A percentile compares a stretch with the other conserved stretches of the same genome.
These are phyloP conservation scores for Lasioglossum baleicum DNA, from an alignment of 1,140 invertebrate genomes.

Conservation along the genomic window DNA sequence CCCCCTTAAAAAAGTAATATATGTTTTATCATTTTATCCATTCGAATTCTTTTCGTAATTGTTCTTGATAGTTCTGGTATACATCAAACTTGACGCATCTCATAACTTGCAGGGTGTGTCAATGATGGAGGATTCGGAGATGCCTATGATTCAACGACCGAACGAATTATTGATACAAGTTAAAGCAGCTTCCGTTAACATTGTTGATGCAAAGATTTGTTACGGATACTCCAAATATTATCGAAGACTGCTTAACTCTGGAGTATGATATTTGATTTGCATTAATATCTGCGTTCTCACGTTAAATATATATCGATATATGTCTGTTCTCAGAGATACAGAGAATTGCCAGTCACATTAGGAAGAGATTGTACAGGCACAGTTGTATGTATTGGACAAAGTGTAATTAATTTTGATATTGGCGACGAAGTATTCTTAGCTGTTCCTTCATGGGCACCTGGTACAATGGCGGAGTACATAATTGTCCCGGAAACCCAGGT, in stretches of 20 bases:
- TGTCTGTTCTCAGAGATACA: slow-evolving; percentile 57
- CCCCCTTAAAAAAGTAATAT: too few relatives aligned
- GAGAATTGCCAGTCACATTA: slow-evolving; percentile 83
- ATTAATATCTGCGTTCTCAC: background rate
- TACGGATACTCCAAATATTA: slow-evolving; percentile 83
- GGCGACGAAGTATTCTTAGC: slow-evolving; percentile 85
- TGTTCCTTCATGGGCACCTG: slow-evolving; percentile 82
- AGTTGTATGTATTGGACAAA: slow-evolving; percentile 83
- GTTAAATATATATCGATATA: background rate
- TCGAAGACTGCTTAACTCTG: slow-evolving; percentile 80
- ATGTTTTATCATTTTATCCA: too few relatives aligned
- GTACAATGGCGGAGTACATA: slow-evolving; percentile 83
- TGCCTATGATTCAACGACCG: slow-evolving; percentile 80
- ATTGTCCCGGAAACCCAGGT: slow-evolving; percentile 82
- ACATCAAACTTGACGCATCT: background rate
- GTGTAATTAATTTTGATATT: slow-evolving; percentile 82
- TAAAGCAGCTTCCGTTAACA: slow-evolving; percentile 83
- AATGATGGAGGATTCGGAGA: slow-evolving; percentile 81
- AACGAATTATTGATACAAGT: slow-evolving; percentile 85
- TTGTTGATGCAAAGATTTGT: slow-evolving; percentile 84
- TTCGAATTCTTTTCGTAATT: too few relatives aligned
- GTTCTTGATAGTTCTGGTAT: too few relatives aligned
- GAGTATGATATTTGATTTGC: slow-evolving; percentile 71
- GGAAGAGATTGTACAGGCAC: slow-evolving; percentile 86
- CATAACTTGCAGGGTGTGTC: slow-evolving; percentile 77